These are phyloP conservation scores for Okamejei kenojei DNA, from an alignment of 2,797 vertebrate species.

Conservation along the genomic window DNA sequence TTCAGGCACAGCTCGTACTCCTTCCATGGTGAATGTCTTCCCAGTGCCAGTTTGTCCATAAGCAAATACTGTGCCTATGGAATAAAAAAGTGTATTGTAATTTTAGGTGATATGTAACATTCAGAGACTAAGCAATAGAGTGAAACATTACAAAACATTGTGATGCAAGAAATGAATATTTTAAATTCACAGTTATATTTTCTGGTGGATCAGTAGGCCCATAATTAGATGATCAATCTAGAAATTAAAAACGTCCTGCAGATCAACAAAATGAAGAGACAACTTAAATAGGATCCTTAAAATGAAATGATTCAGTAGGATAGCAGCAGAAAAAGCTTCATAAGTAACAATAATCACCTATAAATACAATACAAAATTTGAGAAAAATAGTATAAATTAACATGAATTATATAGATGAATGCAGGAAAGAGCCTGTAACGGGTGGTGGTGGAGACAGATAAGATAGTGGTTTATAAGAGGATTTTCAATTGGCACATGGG, in stretches of 20 bases:
- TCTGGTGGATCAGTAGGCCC: not conserved
- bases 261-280: not conserved
- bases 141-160: not conserved
- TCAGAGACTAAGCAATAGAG: not conserved
- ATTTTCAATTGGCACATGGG: no score
- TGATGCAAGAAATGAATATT: not conserved
- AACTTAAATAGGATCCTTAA: not conserved
- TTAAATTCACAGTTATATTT: not conserved
- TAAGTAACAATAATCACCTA: not conserved
- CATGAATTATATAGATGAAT: not conserved
- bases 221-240: not conserved
- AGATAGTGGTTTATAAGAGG: no score
- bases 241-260: not conserved
- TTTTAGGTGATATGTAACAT: not conserved
- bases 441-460: not conserved
- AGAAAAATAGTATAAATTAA: not conserved
- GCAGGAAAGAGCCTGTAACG: not conserved
- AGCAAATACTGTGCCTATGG: slow-evolving; percentile 91
- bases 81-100: not conserved
- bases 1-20: slow-evolving; percentile 87
- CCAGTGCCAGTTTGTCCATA: slow-evolving; percentile 97
- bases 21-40: slow-evolving; percentile 98
- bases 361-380: not conserved
- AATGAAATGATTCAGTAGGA: not conserved
- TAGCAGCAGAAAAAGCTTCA: not conserved